Evolutionary conservation across 1,140 invertebrate genomes (phyloP), one percentile per base, ranked within the genome.

Genomic region (Drosophila ercepeae): DNA sequence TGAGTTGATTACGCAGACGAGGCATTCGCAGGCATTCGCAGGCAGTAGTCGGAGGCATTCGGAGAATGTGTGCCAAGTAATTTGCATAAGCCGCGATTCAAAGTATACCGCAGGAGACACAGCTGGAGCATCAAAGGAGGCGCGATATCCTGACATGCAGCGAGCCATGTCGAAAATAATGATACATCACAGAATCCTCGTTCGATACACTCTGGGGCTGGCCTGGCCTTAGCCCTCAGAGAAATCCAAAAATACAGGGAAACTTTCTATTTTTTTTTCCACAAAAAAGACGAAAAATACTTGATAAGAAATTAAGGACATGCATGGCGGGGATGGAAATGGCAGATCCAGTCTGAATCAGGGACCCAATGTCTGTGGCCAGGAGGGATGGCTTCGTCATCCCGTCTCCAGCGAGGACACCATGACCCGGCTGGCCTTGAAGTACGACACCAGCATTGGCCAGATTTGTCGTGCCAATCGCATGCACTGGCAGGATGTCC

Each of bases 31-130:
- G n/a, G n/a, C n/a, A n/a, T n/a, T n/a, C n/a, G n/a, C n/a, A n/a
- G n/a, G n/a, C n/a, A n/a, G n/a, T n/a, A n/a, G n/a, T n/a, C n/a
- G n/a, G 14, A 5, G 36, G 14, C 36, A 16, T 14, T 16, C 36
- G 36, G 18, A 27, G 48, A 67, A 67, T 52, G 57, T 53, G 55
- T 64, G 65, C 59, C 58, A 59, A 65, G 67, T 41, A 58, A 73
- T 78, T 78, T 78, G 75, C 75, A 78, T 73, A 72, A 61, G 45
- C 46, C 75, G 57, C 69, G 54, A 63, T 64, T 69, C 73, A 57
- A 44, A 7, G 49, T 48, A 46, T 21, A 53, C 64, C 13, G 2
- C 21, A 21, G 21, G 21, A 21, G 64, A n/a, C n/a, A n/a, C n/a
- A n/a, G n/a, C n/a, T n/a, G n/a, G n/a, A n/a, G 27, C 27, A 27